Evolutionary conservation across 2,797 vertebrate species (phyloP), one percentile per base, ranked within the genome.

Genomic region (Melanogrammus aeglefinus): DNA sequence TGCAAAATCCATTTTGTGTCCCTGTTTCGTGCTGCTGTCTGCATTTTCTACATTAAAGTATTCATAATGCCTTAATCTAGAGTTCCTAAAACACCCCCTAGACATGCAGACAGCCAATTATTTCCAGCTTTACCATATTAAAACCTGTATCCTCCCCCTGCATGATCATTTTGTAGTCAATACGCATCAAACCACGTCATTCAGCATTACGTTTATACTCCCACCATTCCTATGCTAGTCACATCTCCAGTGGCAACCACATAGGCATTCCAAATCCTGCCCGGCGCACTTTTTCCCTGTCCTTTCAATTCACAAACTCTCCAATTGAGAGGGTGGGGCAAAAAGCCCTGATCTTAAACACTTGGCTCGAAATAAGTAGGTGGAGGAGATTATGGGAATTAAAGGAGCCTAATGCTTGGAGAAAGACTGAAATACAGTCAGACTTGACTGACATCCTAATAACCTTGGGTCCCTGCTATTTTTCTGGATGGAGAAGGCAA

Each of bases 301-400:
- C 73, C 66, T 74, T 38, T 33, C 77, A 81, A 75, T 75, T 35
- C 39, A 79, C 72, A 82, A 6, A 6, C 77, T 77, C 63, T 77
- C 72, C 78, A 81, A 81, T 83, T 85, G 80, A 79, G 77, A 76
- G 74, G 80, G 76, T 82, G 78, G 66, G 73, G 76, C 51, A 29
- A 16, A 33, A 44, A 78, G 63, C 24, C 73, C 51, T 14, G 6
- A 79, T 69, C 63, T 75, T 75, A 71, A 66, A 13, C 31, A 36
- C 73, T 73, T 35, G 31, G n/a, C 51, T 21, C 6, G 27, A 4
- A 39, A 12, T 75, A 29, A 38, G 14, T n/a, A n/a, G n/a, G 13
- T 31, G 47, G 57, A 47, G 33, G 39, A 75, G 75, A 39, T 70
- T 35, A 76, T 24, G 31, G 71, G 72, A 51, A 76, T 39, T n/a